Evolutionary conservation across 2,888 invertebrate species (phyloP), one percentile per base, ranked within the genome.

Genomic region (Blera fallax): DNA sequence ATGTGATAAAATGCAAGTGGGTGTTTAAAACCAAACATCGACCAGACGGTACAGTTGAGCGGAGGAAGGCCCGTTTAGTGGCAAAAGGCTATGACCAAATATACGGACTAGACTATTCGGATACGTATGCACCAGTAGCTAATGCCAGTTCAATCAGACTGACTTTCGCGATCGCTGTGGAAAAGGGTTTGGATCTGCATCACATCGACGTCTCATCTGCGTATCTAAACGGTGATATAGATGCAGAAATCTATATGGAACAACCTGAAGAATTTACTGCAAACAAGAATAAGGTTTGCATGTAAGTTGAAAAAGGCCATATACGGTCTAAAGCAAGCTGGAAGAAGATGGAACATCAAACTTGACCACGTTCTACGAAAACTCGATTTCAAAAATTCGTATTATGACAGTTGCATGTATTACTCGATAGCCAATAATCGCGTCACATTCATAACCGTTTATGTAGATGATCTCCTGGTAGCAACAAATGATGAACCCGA

Each of bases 161-260:
- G 3, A 45, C 64, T 16, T 24, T 69, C 6, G 50, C 37, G 3
- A 67, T 50, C 21, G 48, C 67, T 21, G 50, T 48, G 24, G 52
- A 67, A 50, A 21, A 48, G 1, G 27, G 24, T 14, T 24, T 34
- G 48, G 16, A 10, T 16, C 27, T 50, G 62, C 50, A 73, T 62
- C 50, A 52, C 11, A 50, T 48, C n/a, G 65, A 34, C 21, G 65
- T 67, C 10, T 67, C 65, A 50, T 34, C 65, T n/a, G 34, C 65
- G 18, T 67, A 50, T 16, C 32, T 72, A 21, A 32, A 48, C n/a
- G 50, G 60, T 32, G 27, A 60, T 21, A 34, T 50, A 43, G 50
- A n/a, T 37, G 18, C 72, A 45, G 37, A 43, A 37, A 58, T 73
- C 21, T 72, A 43, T 29, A 73, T 73, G 73, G 60, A 48, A 60